A percentile compares a stretch with the other conserved stretches of the same genome.
phyloP scores from a whole-genome alignment of 2,113 vertebrate genomes.

The Cnemophilus loriae region DNA sequence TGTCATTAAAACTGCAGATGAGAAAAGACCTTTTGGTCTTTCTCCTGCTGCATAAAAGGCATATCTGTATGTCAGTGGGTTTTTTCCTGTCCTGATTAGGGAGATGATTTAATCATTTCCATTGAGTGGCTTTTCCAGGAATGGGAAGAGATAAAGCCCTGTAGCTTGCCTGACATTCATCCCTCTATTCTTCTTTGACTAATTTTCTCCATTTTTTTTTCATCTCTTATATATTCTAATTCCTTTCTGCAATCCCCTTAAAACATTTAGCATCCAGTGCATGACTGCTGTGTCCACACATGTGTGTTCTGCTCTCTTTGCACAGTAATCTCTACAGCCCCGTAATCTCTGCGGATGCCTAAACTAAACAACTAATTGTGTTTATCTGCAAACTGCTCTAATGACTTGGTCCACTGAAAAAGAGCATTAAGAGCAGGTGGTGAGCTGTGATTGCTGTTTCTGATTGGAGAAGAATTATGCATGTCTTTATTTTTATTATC shows the following conservation, averaged over 20 bases:
- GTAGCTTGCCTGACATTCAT: not conserved
- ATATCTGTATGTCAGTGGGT: not conserved
- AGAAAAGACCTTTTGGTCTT: not conserved
- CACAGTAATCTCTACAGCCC: not conserved
- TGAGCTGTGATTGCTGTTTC: conserved; percentile 1
- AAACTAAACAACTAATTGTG: not conserved
- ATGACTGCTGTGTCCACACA: not conserved
- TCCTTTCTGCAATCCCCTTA: not conserved
- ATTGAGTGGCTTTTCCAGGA: not conserved
- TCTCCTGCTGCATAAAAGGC: not conserved
- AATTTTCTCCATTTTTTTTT: not conserved
- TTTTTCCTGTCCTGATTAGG: not conserved
- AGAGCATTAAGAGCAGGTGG: conserved; percentile 40
- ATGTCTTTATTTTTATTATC: not conserved
- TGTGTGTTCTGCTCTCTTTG: not conserved
- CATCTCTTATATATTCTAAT: not conserved
- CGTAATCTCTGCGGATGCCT: not conserved
- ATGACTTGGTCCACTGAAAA: not conserved
- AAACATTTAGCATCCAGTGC: not conserved
- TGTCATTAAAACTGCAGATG: not conserved
- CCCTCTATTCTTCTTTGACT: conserved; percentile 9
- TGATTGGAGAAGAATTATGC: conserved; percentile 14
- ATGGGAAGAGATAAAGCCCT: not conserved
- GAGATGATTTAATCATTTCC: not conserved
- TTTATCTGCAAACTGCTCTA: conserved; percentile 7